Evolutionary conservation across 2,797 vertebrate species (phyloP).

Genomic region (Limnodromus scolopaceus): DNA sequence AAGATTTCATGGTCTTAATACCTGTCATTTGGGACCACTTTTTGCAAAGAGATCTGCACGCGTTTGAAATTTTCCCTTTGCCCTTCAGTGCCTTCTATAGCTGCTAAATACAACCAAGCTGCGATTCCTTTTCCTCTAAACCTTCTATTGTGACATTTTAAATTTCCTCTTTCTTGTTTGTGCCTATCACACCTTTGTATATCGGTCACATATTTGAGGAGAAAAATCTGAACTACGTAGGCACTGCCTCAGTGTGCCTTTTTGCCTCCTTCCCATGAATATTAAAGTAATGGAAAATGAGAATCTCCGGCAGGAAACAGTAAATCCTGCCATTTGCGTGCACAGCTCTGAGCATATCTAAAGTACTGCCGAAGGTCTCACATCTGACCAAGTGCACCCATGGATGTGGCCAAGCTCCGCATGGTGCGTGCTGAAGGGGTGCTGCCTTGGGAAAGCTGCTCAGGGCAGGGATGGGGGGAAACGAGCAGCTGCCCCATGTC

Average conservation of each 20-base stretch:
- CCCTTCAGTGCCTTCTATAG: neutral
- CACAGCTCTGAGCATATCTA: neutral
- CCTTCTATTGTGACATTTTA: neutral
- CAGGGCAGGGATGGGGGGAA: rapidly evolving
- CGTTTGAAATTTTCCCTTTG: neutral
- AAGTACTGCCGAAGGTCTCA: neutral
- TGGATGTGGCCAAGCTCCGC: rapidly evolving
- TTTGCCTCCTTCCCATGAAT: neutral
- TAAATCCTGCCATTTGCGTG: neutral
- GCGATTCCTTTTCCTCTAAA: neutral
- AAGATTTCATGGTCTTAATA: neutral
- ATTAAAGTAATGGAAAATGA: neutral
- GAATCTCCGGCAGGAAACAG: neutral
- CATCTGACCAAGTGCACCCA: neutral
- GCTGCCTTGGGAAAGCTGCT: neutral
- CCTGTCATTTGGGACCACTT: neutral
- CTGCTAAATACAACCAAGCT: neutral
- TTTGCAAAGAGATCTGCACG: neutral
- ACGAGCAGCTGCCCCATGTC: neutral
- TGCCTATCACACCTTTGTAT: too few species aligned
- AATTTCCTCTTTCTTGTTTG: neutral
- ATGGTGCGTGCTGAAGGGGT: rapidly evolving
- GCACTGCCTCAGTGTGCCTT: rapidly evolving
- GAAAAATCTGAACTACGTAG: neutral
- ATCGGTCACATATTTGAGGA: rapidly evolving